A percentile compares a stretch with the other conserved stretches of the same genome.
phyloP scores from a whole-genome alignment of 2,797 vertebrate species.

The Prionace glauca region DNA sequence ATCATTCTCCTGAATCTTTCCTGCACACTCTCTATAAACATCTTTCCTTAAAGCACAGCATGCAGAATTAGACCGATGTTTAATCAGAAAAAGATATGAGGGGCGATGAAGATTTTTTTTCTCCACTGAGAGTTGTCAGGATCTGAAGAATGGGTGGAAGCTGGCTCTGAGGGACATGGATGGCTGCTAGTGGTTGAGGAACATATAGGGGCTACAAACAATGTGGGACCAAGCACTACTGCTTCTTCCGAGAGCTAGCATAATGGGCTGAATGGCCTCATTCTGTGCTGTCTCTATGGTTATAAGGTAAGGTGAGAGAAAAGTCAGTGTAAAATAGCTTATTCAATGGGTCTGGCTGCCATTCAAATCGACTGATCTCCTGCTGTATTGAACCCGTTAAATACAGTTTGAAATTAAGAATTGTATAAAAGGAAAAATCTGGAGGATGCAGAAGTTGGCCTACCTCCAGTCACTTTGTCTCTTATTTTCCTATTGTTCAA shows the following conservation, averaged over 20 bases:
- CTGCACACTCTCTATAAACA: too few species aligned
- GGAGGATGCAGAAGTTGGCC: background rate
- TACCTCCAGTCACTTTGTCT: background rate
- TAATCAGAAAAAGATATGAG: background rate
- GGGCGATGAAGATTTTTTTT: background rate
- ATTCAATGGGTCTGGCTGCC: background rate
- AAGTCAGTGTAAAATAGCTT: background rate
- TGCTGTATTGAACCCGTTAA: background rate
- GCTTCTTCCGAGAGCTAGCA: background rate
- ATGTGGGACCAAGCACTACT: background rate
- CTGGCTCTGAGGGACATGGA: background rate
- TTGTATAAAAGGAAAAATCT: background rate
- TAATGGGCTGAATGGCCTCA: background rate
- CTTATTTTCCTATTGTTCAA: background rate
- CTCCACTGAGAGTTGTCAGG: background rate
- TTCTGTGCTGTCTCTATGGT: background rate
- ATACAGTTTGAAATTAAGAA: background rate
- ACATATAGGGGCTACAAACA: background rate
- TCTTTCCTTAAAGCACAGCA: too few species aligned
- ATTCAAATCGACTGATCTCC: background rate
- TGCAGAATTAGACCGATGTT: background rate
- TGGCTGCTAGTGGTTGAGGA: background rate
- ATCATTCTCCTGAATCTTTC: too few species aligned
- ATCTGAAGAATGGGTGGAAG: background rate
- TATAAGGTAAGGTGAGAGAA: background rate